These are phyloP conservation scores for Cochlearius cochlearius DNA, from an alignment of 2,113 vertebrate genomes.

Conservation along the genomic window DNA sequence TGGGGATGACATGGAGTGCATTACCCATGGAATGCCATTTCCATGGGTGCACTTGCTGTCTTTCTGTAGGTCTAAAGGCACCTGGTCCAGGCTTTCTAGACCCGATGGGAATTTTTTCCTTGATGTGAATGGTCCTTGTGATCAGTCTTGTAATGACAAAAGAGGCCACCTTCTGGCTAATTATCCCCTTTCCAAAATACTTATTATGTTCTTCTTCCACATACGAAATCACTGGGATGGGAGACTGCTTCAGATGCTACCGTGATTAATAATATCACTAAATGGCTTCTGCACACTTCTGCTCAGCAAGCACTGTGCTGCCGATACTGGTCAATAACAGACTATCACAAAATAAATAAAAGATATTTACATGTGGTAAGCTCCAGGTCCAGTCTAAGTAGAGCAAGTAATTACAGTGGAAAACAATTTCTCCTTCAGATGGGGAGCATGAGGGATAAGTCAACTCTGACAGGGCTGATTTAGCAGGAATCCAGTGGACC, in stretches of 20 bases:
- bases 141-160: not conserved
- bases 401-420: conserved; percentile 1
- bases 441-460: not conserved
- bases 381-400: not conserved
- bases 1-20: not conserved
- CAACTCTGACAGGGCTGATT: not conserved
- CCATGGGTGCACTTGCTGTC: not conserved
- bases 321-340: not conserved
- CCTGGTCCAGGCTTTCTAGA: not conserved
- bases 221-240: not conserved
- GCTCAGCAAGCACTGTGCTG: not conserved
- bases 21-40: not conserved
- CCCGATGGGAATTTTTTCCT: not conserved
- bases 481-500: not conserved
- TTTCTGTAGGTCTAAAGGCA: not conserved
- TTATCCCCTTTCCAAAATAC: not conserved
- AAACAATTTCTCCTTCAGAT: conserved; percentile 24
- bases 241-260: not conserved
- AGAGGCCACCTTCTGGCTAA: not conserved
- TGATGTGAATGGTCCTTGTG: not conserved
- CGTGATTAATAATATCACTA: not conserved
- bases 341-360: conserved; percentile 3
- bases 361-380: not conserved
- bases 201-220: not conserved
- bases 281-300: not conserved